A percentile compares a stretch with the other conserved stretches of the same genome.
Evolutionary conservation across 2,888 invertebrate genomes (phyloP).

Genomic region (Amaurobius ferox): DNA sequence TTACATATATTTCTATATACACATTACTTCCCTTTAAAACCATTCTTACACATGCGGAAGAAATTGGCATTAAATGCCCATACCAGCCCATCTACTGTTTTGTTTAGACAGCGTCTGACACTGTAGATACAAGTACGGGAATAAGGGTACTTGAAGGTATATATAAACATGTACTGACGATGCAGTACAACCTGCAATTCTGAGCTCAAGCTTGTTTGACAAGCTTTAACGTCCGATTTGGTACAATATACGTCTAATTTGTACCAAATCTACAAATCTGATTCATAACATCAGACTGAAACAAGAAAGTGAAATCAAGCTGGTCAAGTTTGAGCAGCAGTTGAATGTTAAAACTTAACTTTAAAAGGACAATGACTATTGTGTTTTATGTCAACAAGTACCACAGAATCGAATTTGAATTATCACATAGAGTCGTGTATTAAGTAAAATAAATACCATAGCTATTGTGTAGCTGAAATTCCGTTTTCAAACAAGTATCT

Average conservation of each 20-base stretch:
- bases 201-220: constrained; percentile 63
- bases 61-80: constrained; percentile 68
- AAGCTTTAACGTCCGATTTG: constrained; percentile 44
- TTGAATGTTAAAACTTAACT: constrained; percentile 19
- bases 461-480: constrained; percentile 15
- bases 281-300: constrained; percentile 14
- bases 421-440: constrained; percentile 10
- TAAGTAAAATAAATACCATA: background rate
- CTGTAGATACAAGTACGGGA: constrained; percentile 60
- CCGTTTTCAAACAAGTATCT: constrained; percentile 17
- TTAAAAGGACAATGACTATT: constrained; percentile 30
- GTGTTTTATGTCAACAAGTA: constrained; percentile 9
- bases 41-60: constrained; percentile 39
- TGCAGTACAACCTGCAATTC: constrained; percentile 30
- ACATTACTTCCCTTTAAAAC: constrained; percentile 25
- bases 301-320: constrained; percentile 28
- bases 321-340: constrained; percentile 33
- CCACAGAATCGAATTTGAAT: constrained; percentile 12
- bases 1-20: constrained; percentile 40
- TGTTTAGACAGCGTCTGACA: constrained; percentile 72
- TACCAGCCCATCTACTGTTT: constrained; percentile 41
- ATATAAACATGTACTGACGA: constrained; percentile 34
- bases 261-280: constrained; percentile 35
- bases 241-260: constrained; percentile 20
- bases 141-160: constrained; percentile 36